These are phyloP conservation scores for Hyalella azteca DNA, from an alignment of 2,888 invertebrate genomes.

Conservation along the genomic window DNA sequence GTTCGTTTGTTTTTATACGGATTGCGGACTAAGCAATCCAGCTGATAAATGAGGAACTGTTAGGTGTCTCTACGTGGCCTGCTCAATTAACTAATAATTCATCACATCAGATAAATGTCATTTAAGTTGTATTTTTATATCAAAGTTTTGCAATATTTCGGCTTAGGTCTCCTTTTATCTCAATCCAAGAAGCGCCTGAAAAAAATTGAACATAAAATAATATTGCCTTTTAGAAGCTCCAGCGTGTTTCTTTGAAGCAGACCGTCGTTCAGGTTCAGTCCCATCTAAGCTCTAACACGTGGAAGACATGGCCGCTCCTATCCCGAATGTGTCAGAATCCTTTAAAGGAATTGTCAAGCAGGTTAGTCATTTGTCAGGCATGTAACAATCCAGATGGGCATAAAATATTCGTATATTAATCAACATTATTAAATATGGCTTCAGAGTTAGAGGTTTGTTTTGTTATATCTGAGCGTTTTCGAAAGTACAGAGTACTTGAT, in stretches of 20 bases:
- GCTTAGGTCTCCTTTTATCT: no score
- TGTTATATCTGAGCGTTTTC: not conserved
- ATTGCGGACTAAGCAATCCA: no score
- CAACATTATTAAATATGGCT: not conserved
- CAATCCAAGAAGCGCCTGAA: no score
- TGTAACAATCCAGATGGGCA: not conserved
- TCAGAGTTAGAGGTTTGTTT: not conserved
- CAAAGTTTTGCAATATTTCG: no score
- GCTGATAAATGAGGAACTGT: not conserved
- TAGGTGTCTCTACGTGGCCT: slow-evolving; percentile 3
- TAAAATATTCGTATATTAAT: no score
- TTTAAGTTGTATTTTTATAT: no score
- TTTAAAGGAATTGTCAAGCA: slow-evolving; percentile 3
- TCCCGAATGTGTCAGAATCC: not conserved
- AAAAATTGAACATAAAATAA: not conserved
- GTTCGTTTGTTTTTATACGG: no score
- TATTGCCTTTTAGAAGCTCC: not conserved
- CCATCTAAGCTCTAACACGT: not conserved
- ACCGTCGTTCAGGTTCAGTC: not conserved
- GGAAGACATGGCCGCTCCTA: not conserved
- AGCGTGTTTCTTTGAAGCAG: not conserved
- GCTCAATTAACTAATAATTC: no score
- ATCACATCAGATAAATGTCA: no score
- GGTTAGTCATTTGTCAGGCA: not conserved
- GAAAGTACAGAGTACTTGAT: not conserved